Conservation (phyloP, 2,113 vertebrate species). For the Lepisosteus oculatus region DNA sequence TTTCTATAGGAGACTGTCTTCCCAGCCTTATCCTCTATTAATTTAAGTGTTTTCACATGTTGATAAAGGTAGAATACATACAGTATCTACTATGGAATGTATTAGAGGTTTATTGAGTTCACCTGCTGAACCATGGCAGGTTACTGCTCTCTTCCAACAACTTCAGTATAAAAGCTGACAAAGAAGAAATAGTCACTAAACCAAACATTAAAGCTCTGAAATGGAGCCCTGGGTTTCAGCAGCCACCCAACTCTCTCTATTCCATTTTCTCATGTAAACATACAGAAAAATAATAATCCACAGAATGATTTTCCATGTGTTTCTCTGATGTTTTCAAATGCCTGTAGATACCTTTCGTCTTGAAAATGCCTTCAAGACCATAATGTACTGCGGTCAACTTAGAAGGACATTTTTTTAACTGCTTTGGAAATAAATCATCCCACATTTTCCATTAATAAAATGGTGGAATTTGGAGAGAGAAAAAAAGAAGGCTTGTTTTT, state of each 20-base stretch:
- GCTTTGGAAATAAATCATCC: slow-evolving; percentile 53
- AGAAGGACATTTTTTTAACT: slow-evolving; percentile 42
- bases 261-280: slow-evolving; percentile 9
- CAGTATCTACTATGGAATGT: too few relatives aligned
- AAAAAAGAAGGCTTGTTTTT: slow-evolving; percentile 47
- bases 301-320: neutral
- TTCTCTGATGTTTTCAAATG: slow-evolving; percentile 1
- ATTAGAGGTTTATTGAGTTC: neutral
- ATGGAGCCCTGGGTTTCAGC: neutral
- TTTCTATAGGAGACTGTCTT: neutral
- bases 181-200: neutral
- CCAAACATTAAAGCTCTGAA: neutral
- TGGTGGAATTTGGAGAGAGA: slow-evolving; percentile 51
- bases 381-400: slow-evolving; percentile 27
- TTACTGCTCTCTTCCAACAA: neutral
- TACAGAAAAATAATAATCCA: neutral
- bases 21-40: neutral
- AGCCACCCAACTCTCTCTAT: neutral
- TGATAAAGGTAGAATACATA: too few relatives aligned
- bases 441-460: slow-evolving; percentile 76
- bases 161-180: neutral
- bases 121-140: too few relatives aligned
- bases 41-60: neutral
- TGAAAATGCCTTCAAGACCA: neutral
- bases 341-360: neutral